Percentiles rank a stretch among this genome's conserved stretches.
These are phyloP conservation scores for Meleagris gallopavo DNA, from an alignment of 2,113 vertebrate species.

Conservation along the genomic window DNA sequence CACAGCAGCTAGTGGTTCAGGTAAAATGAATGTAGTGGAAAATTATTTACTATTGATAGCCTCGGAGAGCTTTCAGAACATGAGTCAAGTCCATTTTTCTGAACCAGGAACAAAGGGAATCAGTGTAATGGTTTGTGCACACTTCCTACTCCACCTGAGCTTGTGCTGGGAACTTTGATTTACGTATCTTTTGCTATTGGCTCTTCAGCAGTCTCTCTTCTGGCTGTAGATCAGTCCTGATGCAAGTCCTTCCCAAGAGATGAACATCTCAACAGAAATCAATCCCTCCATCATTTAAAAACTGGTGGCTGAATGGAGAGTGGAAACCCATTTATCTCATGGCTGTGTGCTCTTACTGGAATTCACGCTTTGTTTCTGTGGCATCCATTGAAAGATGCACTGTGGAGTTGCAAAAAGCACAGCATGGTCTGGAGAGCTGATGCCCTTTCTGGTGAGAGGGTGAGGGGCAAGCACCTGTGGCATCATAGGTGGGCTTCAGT, in stretches of 20 bases:
- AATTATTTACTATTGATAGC: background rate
- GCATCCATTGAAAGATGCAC: background rate
- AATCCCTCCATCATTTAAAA: background rate
- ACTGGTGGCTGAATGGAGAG: background rate
- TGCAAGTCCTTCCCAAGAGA: background rate
- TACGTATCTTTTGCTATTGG: accelerated
- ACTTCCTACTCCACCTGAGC: background rate
- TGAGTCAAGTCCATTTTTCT: background rate
- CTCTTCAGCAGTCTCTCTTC: background rate
- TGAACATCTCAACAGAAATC: accelerated
- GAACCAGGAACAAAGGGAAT: background rate
- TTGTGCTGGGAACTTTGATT: background rate
- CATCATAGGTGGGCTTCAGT: accelerated
- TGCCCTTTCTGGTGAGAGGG: too few relatives aligned
- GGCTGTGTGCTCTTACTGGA: background rate
- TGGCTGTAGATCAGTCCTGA: background rate
- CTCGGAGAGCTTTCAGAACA: background rate
- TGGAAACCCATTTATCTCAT: background rate
- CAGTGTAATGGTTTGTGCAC: background rate
- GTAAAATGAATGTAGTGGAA: too few relatives aligned
- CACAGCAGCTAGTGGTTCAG: background rate
- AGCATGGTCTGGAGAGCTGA: accelerated
- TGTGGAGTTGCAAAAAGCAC: accelerated
- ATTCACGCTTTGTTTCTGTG: background rate
- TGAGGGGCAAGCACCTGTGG: accelerated